These are phyloP conservation scores for Akabosia matsudoensis DNA, from an alignment of 1,140 invertebrate species.

Conservation along the genomic window DNA sequence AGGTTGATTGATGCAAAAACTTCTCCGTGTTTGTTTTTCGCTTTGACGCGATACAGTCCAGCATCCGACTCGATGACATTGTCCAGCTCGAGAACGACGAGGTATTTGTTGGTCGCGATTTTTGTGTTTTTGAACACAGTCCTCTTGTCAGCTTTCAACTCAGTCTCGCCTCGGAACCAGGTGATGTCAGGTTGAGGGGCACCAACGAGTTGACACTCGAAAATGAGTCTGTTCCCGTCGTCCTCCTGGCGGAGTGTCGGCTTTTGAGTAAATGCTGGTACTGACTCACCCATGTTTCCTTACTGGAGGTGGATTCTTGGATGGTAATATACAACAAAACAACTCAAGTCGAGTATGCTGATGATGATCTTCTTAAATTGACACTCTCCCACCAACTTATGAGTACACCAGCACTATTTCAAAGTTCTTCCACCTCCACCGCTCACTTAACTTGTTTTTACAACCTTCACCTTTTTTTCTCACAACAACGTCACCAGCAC, in stretches of 20 bases:
- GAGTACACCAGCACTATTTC: not conserved
- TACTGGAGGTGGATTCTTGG: not conserved
- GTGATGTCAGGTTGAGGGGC: slow-evolving; percentile 84
- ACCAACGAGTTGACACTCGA: slow-evolving; percentile 86
- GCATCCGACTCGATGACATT: slow-evolving; percentile 94
- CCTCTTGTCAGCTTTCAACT: slow-evolving; percentile 74
- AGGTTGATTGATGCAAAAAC: slow-evolving; percentile 96
- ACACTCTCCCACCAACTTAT: too few relatives aligned
- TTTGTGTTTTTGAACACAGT: slow-evolving; percentile 82
- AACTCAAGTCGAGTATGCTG: too few relatives aligned
- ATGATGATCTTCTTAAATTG: not conserved
- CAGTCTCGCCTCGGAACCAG: slow-evolving; percentile 84
- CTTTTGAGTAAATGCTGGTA: slow-evolving; percentile 95
- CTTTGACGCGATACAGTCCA: slow-evolving; percentile 95
- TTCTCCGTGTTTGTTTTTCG: slow-evolving; percentile 96
- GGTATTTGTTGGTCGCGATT: slow-evolving; percentile 77
- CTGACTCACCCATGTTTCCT: slow-evolving; percentile 78
- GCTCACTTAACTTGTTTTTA: not conserved
- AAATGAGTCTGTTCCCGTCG: slow-evolving; percentile 89
- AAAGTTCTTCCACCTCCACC: not conserved
- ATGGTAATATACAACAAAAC: too few relatives aligned
- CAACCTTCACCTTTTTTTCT: not conserved
- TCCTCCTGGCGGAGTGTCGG: slow-evolving; percentile 92
- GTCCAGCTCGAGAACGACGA: slow-evolving; percentile 86
- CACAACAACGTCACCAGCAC: not conserved